These are phyloP conservation scores for Callipepla californica DNA, from an alignment of 2,113 vertebrate genomes.

Conservation along the genomic window DNA sequence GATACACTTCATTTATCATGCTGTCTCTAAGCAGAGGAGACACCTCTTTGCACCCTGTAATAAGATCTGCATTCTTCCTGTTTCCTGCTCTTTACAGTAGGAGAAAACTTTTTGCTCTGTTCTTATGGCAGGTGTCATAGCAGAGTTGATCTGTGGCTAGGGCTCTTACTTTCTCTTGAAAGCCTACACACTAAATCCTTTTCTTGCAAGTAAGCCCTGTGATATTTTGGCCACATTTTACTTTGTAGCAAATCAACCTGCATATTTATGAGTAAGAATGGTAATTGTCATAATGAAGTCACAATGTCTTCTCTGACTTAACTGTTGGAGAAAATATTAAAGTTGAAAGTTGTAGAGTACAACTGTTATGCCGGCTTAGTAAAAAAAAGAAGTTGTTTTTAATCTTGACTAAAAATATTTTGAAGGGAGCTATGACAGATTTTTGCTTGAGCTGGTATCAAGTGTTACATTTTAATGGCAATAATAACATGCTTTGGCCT, in stretches of 20 bases:
- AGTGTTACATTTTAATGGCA: not conserved
- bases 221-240: rapidly evolving
- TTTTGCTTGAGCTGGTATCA: not conserved
- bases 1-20: not conserved
- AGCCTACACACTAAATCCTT: not conserved
- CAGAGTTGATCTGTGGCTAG: not conserved
- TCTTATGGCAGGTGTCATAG: not conserved
- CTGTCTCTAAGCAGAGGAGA: not conserved
- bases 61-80: not conserved
- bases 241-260: not conserved
- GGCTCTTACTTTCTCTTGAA: not conserved
- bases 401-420: not conserved
- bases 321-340: not conserved
- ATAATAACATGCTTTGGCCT: not conserved
- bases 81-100: not conserved
- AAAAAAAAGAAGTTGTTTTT: not conserved
- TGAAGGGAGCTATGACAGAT: not conserved
- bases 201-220: not conserved
- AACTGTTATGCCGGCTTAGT: not conserved
- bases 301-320: not conserved
- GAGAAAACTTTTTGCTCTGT: rapidly evolving
- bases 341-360: not conserved
- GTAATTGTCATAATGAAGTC: too few species aligned
- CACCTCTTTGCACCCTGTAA: not conserved
- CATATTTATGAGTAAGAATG: not conserved